Percentiles rank a stretch among this genome's conserved stretches.
These are phyloP conservation scores for Ceyx margarethae DNA, from an alignment of 2,113 vertebrate species.

Conservation along the genomic window DNA sequence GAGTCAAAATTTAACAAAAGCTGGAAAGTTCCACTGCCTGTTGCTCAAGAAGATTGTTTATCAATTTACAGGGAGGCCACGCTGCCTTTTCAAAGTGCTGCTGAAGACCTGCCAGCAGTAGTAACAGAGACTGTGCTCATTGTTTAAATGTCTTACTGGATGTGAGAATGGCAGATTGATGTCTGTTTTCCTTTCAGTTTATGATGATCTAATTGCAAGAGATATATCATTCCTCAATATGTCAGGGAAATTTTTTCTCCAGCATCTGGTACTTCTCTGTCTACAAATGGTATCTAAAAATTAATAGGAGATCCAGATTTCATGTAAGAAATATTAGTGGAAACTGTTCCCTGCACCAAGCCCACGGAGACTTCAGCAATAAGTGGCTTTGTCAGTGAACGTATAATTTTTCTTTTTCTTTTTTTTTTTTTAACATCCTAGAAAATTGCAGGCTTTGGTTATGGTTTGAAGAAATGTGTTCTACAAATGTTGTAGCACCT, in stretches of 20 bases:
- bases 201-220: constrained; percentile 59
- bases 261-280: constrained; percentile 32
- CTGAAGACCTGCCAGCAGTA: constrained; percentile 45
- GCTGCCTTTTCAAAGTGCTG: constrained; percentile 31
- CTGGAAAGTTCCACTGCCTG: constrained; percentile 9
- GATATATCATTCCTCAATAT: constrained; percentile 51
- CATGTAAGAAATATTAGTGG: not conserved
- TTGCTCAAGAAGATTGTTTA: constrained; percentile 53
- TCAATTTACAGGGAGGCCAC: constrained; percentile 12
- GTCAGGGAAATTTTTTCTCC: constrained; percentile 40
- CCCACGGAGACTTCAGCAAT: not conserved
- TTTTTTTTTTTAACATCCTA: not conserved
- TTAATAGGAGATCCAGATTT: constrained; percentile 37
- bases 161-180: constrained; percentile 6
- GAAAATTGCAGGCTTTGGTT: constrained; percentile 56
- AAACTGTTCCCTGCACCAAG: not conserved
- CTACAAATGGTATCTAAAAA: constrained; percentile 1
- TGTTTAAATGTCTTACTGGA: constrained; percentile 26
- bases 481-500: constrained; percentile 54
- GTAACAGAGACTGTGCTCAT: not conserved
- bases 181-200: constrained; percentile 56
- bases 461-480: constrained; percentile 42
- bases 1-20: constrained; percentile 45
- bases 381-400: constrained; percentile 7
- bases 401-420: constrained; percentile 7